Base-by-base conservation (phyloP, 1,140 invertebrate species). In the Aplysia californica region DNA sequence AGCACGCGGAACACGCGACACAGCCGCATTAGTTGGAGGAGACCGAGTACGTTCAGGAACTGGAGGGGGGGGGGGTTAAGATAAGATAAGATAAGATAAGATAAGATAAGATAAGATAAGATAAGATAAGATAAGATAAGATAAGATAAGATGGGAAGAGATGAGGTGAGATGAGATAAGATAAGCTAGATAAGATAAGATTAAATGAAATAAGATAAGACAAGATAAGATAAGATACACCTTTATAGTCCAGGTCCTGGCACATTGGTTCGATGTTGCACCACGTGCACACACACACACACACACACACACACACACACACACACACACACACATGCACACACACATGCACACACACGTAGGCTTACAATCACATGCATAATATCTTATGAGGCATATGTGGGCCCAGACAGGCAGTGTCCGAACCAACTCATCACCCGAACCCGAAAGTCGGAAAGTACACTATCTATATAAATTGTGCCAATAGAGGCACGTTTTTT, bases 1-100 rank as follows among this genome's bases (percentile, higher is more conserved):
- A 85, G 74, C 26, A 86, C 61, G 10, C 84, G 80, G 76, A 86
- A 86, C 31, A 85, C 78, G 23, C 83, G 38, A 20, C 23, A 86
- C n/a, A n/a, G n/a, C n/a, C n/a, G n/a, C n/a, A n/a, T n/a, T n/a
- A n/a, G n/a, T n/a, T n/a, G n/a, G n/a, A n/a, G n/a, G n/a, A n/a
- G n/a, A n/a, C n/a, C n/a, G n/a, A n/a, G n/a, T n/a, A n/a, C n/a
- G n/a, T n/a, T 75, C 3, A 87, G 69, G 18, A 80, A 74, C 21
- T 83, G 68, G 20, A 81, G 21, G 1, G 55, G 64, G 44, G 44
- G 44, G 44, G 44, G 10, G 44, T 10, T 10, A n/a, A n/a, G n/a
- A 50, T 50, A n/a, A 15, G 10, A 50, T 15, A 50, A n/a, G 44
- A 50, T 50, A 50, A 15, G 10, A 50, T 15, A 10, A 50, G 10